Base-by-base conservation (phyloP, 2,113 vertebrate species). In the Eubucco bourcierii region DNA sequence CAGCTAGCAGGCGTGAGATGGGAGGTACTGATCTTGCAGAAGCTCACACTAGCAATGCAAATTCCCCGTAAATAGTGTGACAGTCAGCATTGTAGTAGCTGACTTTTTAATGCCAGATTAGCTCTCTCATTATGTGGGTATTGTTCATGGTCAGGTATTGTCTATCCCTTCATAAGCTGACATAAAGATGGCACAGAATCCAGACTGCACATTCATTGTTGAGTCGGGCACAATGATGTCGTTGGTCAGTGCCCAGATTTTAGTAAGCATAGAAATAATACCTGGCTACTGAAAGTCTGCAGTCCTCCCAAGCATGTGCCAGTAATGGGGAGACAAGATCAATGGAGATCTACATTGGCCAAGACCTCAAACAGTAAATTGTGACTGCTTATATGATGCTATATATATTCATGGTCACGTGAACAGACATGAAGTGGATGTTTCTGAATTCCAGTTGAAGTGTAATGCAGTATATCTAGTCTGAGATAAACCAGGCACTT, bases 101-200 rank as follows among this genome's bases (percentile, higher is more conserved):
- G 74, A 21, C 31, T 39, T 61, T 81, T 87, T 75, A 58, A 58
- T 76, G 82, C 63, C 44, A 61, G 59, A 68, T 87, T 84, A 93
- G 75, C 0, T 0, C 15, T 60, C 44, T 41, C 31, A 71, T 41
- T 71, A 47, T 13, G 0, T 34, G 39, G 37, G 50, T 24, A 52
- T 52, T 52, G 50, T 52, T 52, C 50, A 52, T 52, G 50, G 65
- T 52, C 79, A 76, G 58, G 31, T 81, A 87, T 79, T 91, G 75
- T 84, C 71, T 89, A 59, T 41, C 3, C 33, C 71, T 23, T 79
- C 63, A 33, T 0, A 82, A 82, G 84, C 71, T 89, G 84, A 93
- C 67, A 33, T 52, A 78, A 82, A 87, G 65, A 74, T 94, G 87
- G 75, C 95, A 91, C 33, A 84, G 59, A 10, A 39, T 82, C 55